A percentile compares a stretch with the other conserved stretches of the same genome.
Evolutionary conservation across 1,140 invertebrate genomes (phyloP).

Genomic region (Danaus plexippus): DNA sequence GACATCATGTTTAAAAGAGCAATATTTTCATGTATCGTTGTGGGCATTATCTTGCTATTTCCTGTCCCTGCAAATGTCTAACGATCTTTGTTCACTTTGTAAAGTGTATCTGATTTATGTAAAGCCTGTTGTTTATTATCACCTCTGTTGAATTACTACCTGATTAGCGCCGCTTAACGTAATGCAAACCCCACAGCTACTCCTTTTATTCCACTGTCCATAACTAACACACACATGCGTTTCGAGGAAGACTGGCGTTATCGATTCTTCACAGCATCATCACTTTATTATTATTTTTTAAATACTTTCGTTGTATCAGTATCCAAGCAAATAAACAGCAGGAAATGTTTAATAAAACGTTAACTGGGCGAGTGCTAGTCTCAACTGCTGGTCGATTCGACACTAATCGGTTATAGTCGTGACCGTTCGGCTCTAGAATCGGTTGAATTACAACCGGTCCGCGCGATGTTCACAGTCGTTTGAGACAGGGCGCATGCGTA

Average conservation of each 20-base stretch:
- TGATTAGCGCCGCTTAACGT: slow-evolving; percentile 37
- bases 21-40: slow-evolving; percentile 59
- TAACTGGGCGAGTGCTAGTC: slow-evolving; percentile 40
- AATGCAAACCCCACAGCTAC: slow-evolving; percentile 21
- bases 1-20: slow-evolving; percentile 77
- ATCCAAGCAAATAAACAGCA: slow-evolving; percentile 30
- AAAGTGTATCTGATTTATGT: neutral
- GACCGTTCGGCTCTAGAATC: slow-evolving; percentile 24
- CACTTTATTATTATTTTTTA: slow-evolving; percentile 30
- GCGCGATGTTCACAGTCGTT: slow-evolving; percentile 31
- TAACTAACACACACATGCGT: slow-evolving; percentile 15
- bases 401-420: slow-evolving; percentile 56
- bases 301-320: slow-evolving; percentile 22
- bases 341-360: slow-evolving; percentile 61
- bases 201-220: slow-evolving; percentile 13
- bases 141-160: slow-evolving; percentile 8
- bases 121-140: slow-evolving; percentile 7
- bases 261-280: slow-evolving; percentile 14
- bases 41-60: slow-evolving; percentile 42
- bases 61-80: slow-evolving; percentile 6
- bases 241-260: neutral
- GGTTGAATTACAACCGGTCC: slow-evolving; percentile 18
- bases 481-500: slow-evolving; percentile 39
- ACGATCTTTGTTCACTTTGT: neutral
- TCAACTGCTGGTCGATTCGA: slow-evolving; percentile 40